phyloP scores from a whole-genome alignment of 2,797 vertebrate species.

The Pogonophryne albipinna region DNA sequence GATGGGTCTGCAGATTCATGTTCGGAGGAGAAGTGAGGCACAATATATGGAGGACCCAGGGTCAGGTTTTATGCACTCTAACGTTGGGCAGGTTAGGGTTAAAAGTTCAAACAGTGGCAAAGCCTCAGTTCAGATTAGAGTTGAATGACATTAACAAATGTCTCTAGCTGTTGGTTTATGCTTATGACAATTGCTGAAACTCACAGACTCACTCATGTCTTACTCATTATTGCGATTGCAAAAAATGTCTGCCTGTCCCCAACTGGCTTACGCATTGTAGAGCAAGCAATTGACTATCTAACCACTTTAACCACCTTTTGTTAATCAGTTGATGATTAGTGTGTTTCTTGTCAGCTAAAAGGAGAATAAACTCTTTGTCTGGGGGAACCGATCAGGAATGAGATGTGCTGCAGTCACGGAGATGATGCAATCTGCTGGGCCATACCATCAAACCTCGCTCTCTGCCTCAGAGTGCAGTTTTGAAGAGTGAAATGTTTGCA shows the following conservation, averaged over 20 bases:
- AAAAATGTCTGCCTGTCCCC: background rate
- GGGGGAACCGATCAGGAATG: slow-evolving; percentile 15
- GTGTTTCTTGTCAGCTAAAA: background rate
- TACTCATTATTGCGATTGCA: background rate
- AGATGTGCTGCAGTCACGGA: slow-evolving; percentile 18
- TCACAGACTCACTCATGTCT: slow-evolving; percentile 5
- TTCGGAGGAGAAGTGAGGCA: slow-evolving; percentile 10
- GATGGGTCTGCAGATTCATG: slow-evolving; percentile 63
- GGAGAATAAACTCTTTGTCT: background rate
- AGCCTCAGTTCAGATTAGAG: slow-evolving; percentile 40
- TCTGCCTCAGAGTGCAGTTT: slow-evolving; percentile 37
- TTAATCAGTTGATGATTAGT: background rate
- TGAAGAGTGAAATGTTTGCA: slow-evolving; percentile 38
- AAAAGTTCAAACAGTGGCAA: slow-evolving; percentile 7
- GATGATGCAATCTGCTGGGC: slow-evolving; percentile 40
- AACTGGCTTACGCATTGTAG: background rate
- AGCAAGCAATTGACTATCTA: background rate
- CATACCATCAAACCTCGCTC: slow-evolving; percentile 19
- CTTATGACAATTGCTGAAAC: slow-evolving; percentile 12
- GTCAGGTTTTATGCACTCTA: slow-evolving; percentile 16
- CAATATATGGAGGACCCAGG: background rate
- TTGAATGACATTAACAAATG: slow-evolving; percentile 50
- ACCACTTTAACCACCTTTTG: background rate
- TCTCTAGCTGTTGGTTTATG: slow-evolving; percentile 22
- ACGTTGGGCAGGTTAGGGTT: slow-evolving; percentile 1